These are phyloP conservation scores for Styela clava DNA, from an alignment of 23 tunicate species.

Conservation along the genomic window DNA sequence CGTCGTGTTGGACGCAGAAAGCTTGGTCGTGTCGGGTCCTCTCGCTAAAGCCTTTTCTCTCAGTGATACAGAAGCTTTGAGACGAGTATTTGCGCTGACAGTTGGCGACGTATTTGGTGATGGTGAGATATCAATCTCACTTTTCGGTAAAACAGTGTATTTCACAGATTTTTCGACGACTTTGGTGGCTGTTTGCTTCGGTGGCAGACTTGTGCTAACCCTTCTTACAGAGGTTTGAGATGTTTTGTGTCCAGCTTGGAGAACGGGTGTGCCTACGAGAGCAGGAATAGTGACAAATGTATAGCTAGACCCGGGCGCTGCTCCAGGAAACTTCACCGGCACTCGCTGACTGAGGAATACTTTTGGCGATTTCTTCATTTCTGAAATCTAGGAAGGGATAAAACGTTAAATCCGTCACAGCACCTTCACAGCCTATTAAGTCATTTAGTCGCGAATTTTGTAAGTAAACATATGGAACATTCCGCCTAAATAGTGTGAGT, in stretches of 20 bases:
- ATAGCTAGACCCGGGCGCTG: slow-evolving; percentile 27
- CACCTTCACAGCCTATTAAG: too few species aligned
- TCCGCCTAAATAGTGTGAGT: too few species aligned
- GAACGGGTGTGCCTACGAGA: not conserved
- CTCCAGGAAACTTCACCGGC: slow-evolving; percentile 29
- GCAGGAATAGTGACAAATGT: slow-evolving; percentile 34
- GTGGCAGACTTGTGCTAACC: not conserved
- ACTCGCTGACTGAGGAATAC: slow-evolving; percentile 7
- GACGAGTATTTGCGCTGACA: not conserved
- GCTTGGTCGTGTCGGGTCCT: not conserved
- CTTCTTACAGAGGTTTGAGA: not conserved
- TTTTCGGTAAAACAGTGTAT: not conserved
- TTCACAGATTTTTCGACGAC: not conserved
- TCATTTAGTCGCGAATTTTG: too few species aligned
- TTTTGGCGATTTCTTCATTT: not conserved
- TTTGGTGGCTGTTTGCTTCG: not conserved
- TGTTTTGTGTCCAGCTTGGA: not conserved
- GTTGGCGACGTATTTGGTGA: not conserved
- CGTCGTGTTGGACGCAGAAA: not conserved
- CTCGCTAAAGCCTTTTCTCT: not conserved
- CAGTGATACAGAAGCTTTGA: not conserved
- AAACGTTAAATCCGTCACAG: too few species aligned
- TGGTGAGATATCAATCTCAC: not conserved
- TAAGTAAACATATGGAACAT: too few species aligned
- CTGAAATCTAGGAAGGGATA: slow-evolving; percentile 1